Conservation (phyloP, 2,888 invertebrate species). For the Standfussiana lucernea region DNA sequence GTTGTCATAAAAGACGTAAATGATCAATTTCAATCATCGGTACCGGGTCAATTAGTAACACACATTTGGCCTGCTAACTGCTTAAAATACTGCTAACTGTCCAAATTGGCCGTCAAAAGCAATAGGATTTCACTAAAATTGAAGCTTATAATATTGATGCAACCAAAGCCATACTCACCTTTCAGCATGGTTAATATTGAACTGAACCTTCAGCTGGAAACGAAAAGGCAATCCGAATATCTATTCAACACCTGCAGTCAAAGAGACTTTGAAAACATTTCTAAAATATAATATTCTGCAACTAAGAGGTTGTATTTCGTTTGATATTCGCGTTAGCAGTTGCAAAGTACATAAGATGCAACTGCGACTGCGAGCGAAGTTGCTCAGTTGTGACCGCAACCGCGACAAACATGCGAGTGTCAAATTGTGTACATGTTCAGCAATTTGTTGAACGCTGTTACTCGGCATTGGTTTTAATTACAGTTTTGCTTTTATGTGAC, state of each 20-base stretch:
- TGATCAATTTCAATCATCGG: too few relatives aligned
- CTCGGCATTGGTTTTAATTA: conserved; percentile 37
- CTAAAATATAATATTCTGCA: conserved; percentile 51
- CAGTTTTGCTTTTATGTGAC: conserved; percentile 1
- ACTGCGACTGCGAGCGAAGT: conserved; percentile 40
- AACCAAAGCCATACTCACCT: not conserved
- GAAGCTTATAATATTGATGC: not conserved
- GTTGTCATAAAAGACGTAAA: too few relatives aligned
- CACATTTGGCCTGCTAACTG: too few relatives aligned
- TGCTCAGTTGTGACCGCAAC: conserved; percentile 39
- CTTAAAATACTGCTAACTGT: too few relatives aligned
- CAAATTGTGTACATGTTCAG: conserved; percentile 17
- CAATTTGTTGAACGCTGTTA: conserved; percentile 18
- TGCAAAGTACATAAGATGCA: conserved; percentile 47
- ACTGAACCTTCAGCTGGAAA: conserved; percentile 11
- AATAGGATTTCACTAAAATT: not conserved
- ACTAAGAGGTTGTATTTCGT: conserved; percentile 25
- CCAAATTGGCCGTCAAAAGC: not conserved
- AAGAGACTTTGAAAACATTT: conserved; percentile 33
- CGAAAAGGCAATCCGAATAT: conserved; percentile 16
- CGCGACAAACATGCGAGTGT: conserved; percentile 17
- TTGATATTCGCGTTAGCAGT: conserved; percentile 38
- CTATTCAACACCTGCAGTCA: conserved; percentile 33
- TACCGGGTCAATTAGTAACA: too few relatives aligned
- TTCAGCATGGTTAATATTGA: conserved; percentile 25